Evolutionary conservation across 37 sponge, comb jelly and placozoan species (phyloP).

Genomic region (Cliona cf. orientalis): DNA sequence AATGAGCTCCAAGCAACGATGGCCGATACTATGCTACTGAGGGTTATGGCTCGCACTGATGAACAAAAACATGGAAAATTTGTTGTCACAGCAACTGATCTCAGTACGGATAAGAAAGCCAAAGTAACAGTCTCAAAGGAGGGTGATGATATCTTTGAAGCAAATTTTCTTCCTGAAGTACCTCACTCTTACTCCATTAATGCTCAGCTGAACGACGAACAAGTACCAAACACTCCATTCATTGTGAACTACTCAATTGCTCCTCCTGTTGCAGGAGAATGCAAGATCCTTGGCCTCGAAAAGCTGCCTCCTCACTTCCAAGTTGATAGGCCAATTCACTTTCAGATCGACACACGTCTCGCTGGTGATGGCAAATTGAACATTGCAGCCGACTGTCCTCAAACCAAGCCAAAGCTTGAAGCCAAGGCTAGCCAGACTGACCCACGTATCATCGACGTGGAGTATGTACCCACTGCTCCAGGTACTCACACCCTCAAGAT

Average conservation of each 20-base stretch:
- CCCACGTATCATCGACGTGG: constrained; percentile 42
- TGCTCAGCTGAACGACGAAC: constrained; percentile 26
- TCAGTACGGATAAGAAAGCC: neutral
- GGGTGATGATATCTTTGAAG: constrained; percentile 40
- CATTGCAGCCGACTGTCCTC: constrained; percentile 20
- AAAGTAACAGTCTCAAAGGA: neutral
- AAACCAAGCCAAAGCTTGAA: constrained; percentile 23
- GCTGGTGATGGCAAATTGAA: constrained; percentile 73
- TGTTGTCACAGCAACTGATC: constrained; percentile 5
- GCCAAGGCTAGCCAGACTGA: constrained; percentile 1
- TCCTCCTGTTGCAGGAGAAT: constrained; percentile 44
- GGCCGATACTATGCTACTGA: constrained; percentile 9
- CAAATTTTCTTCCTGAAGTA: constrained; percentile 38
- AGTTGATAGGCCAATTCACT: constrained; percentile 30
- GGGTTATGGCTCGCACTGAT: constrained; percentile 1
- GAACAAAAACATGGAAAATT: constrained; percentile 20
- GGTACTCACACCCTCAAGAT: constrained; percentile 64
- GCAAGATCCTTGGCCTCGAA: constrained; percentile 52
- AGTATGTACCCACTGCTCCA: constrained; percentile 58
- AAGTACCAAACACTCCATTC: constrained; percentile 64
- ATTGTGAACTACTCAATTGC: constrained; percentile 27
- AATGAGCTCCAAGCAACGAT: constrained; percentile 3
- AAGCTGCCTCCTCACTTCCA: constrained; percentile 21
- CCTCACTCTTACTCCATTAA: constrained; percentile 45
- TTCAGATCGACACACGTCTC: constrained; percentile 58